A percentile compares a stretch with the other conserved stretches of the same genome.
These are phyloP conservation scores for Numida meleagris DNA, from an alignment of 2,113 vertebrate genomes.

Conservation along the genomic window DNA sequence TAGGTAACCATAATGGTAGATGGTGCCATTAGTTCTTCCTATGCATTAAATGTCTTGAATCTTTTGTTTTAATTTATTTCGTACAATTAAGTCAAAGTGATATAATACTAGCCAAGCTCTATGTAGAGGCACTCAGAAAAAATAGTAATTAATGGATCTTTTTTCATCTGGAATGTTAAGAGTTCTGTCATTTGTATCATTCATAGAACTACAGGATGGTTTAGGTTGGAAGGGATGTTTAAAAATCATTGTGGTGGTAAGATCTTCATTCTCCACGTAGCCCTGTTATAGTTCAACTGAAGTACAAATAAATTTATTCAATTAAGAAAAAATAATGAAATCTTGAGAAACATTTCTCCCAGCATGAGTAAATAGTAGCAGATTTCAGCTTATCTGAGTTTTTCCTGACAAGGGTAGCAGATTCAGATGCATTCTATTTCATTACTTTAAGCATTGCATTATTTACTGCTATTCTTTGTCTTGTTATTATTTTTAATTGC, in stretches of 20 bases:
- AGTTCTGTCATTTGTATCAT: neutral
- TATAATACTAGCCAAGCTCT: neutral
- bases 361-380: neutral
- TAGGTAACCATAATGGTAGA: neutral
- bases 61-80: neutral
- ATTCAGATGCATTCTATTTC: neutral
- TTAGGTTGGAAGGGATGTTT: neutral
- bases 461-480: neutral
- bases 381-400: neutral
- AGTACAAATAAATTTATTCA: neutral
- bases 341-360: neutral
- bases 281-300: neutral
- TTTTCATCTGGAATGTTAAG: constrained; percentile 17
- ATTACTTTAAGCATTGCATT: neutral
- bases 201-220: neutral
- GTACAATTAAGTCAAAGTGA: neutral
- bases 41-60: neutral
- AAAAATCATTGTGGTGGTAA: neutral
- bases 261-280: neutral
- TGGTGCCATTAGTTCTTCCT: neutral
- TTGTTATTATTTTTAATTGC: neutral
- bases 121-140: neutral
- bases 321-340: neutral
- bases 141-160: neutral
- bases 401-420: neutral